Conservation (phyloP, 2,797 vertebrate species). For the Huso huso region DNA sequence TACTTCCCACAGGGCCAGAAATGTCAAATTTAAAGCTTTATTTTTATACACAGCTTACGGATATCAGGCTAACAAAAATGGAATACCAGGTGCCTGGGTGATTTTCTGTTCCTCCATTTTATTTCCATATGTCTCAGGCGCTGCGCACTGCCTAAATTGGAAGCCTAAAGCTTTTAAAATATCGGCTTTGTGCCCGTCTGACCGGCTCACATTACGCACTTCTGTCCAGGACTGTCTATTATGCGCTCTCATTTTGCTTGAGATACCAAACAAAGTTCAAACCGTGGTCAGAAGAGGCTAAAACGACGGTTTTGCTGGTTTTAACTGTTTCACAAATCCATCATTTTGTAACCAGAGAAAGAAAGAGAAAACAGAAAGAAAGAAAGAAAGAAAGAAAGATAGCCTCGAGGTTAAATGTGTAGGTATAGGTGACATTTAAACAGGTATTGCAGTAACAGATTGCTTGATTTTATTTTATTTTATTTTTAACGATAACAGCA, state of each 20-base stretch:
- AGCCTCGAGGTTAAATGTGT: too few relatives aligned
- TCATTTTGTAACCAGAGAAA: constrained; percentile 39
- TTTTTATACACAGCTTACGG: constrained; percentile 1
- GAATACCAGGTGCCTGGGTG: constrained; percentile 44
- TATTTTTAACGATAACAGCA: too few relatives aligned
- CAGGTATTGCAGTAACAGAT: too few relatives aligned
- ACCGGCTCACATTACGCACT: constrained; percentile 27
- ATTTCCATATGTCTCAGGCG: too few relatives aligned
- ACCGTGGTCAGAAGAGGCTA: constrained; percentile 9
- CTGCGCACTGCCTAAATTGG: constrained; percentile 28
- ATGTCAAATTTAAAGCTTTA: constrained; percentile 15
- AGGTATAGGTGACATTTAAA: too few relatives aligned
- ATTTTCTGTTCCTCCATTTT: neutral
- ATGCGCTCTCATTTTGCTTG: constrained; percentile 17
- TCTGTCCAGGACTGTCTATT: constrained; percentile 26
- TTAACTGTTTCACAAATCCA: constrained; percentile 36
- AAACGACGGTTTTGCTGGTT: constrained; percentile 37
- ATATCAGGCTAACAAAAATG: constrained; percentile 24
- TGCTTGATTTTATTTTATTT: too few relatives aligned
- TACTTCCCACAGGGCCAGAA: neutral
- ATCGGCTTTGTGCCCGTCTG: constrained; percentile 26
- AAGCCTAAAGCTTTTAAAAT: constrained; percentile 27
- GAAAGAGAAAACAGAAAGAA: too few relatives aligned
- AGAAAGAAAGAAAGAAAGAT: too few relatives aligned
- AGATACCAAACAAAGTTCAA: constrained; percentile 28